Percentiles rank a stretch among this genome's conserved stretches.
Conservation (phyloP, 2,888 invertebrate genomes). For the Hemaris fuciformis region DNA sequence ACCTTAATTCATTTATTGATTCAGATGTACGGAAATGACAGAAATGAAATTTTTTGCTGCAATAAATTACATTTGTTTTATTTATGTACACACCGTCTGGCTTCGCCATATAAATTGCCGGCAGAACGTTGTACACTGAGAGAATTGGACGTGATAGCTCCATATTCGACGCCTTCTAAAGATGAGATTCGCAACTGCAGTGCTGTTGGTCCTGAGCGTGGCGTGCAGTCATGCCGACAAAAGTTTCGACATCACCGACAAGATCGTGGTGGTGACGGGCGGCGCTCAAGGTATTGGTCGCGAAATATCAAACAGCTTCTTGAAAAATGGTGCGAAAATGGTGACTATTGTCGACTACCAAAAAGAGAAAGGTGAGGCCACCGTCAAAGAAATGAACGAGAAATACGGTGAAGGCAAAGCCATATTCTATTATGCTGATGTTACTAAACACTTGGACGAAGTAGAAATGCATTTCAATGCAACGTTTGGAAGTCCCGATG, state of each 20-base stretch:
- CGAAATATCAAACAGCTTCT: slow-evolving; percentile 59
- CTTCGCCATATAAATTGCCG: too few species aligned
- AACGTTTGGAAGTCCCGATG: slow-evolving; percentile 51
- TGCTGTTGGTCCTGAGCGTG: background rate
- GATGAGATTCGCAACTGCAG: background rate
- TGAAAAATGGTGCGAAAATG: slow-evolving; percentile 55
- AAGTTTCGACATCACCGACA: slow-evolving; percentile 12
- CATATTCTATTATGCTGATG: slow-evolving; percentile 70
- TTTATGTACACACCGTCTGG: too few species aligned
- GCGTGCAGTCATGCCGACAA: background rate
- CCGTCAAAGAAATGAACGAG: slow-evolving; percentile 53
- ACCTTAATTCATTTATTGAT: too few species aligned
- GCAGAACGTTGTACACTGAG: too few species aligned
- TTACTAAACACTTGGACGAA: slow-evolving; percentile 61
- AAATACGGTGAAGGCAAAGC: slow-evolving; percentile 64
- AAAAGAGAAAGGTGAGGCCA: slow-evolving; percentile 43
- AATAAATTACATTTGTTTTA: too few species aligned
- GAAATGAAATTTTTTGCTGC: too few species aligned
- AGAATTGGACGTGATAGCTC: background rate
- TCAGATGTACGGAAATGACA: too few species aligned
- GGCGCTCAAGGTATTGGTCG: slow-evolving; percentile 77
- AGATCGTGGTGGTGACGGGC: slow-evolving; percentile 65
- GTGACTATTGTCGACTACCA: slow-evolving; percentile 38
- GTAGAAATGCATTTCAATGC: slow-evolving; percentile 37
- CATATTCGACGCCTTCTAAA: background rate